phyloP scores from a whole-genome alignment of 2,797 vertebrate species.

The Echiichthys vipera region DNA sequence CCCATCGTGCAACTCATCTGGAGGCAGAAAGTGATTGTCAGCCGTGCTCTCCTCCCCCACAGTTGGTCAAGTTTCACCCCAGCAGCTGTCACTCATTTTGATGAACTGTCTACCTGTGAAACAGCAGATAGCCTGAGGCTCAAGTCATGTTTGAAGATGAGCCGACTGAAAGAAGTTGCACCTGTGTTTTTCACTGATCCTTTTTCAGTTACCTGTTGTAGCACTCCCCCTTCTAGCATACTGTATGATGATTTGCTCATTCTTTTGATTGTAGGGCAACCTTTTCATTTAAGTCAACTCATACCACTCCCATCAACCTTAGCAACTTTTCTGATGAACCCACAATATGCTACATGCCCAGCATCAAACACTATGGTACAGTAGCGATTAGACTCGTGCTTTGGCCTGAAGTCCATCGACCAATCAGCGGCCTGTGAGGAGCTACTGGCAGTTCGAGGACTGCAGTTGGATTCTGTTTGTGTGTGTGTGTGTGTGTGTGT shows the following conservation, averaged over 20 bases:
- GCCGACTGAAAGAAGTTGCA: neutral
- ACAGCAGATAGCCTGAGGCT: conserved; percentile 30
- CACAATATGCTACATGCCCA: neutral
- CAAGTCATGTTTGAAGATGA: conserved; percentile 21
- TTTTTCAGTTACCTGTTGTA: neutral
- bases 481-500: too few relatives aligned
- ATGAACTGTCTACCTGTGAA: conserved; percentile 50
- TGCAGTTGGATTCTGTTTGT: too few relatives aligned
- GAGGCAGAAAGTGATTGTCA: conserved; percentile 29
- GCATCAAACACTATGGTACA: too few relatives aligned
- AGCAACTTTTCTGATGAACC: neutral
- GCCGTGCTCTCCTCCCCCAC: conserved; percentile 22
- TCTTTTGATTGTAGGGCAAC: neutral
- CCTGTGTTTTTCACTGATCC: conserved; percentile 7
- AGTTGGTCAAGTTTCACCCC: conserved; percentile 29
- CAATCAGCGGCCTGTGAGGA: too few relatives aligned
- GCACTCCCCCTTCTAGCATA: neutral
- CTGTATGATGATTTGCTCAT: neutral
- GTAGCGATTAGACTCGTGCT: too few relatives aligned
- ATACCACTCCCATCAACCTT: neutral
- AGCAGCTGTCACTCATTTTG: conserved; percentile 58
- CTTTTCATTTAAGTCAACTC: neutral
- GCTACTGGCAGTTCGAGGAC: too few relatives aligned
- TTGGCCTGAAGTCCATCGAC: too few relatives aligned
- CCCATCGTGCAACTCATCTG: conserved; percentile 1